Base-by-base conservation (phyloP, 2,888 invertebrate genomes). In the Phymatocera aterrima region DNA sequence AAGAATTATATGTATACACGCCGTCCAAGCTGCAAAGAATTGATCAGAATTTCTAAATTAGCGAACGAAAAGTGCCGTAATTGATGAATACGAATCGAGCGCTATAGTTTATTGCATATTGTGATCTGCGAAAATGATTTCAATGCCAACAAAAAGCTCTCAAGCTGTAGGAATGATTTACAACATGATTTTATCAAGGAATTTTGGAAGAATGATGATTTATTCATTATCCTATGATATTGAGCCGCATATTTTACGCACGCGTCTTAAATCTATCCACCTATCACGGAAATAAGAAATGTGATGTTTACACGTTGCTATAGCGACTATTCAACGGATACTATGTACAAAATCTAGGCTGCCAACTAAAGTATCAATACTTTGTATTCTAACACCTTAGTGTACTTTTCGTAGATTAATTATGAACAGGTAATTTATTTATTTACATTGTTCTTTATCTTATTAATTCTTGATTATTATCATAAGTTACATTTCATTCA, bases 291-390 rank as follows among this genome's bases (percentile, higher is more conserved):
- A 12, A 46, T 51, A n/a, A 68, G 51, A 18, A 72, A 51, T 83
- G 81, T 85, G 86, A 83, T 86, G 83, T 83, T 85, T 85, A 84
- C 83, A 82, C 77, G 86, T 86, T 83, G 83, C 84, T 84, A 86
- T 85, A 84, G 85, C 81, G 81, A 86, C 86, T 34, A 70, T 81
- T 81, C 46, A 78, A 80, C 79, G 80, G 79, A 61, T 57, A 64
- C 68, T 77, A 79, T 64, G 48, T 51, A 72, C 48, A 72, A 72
- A 65, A 24, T 68, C 46, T 37, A 72, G 51, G 51, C 72, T 51
- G 48, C 72, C 51, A 51, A 72, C 48, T 72, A 72, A 72, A 51
- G 72, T 72, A 72, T 51, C 48, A 72, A 48, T 51, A 72, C 48
- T 72, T 4, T 51, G 51, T 72, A 51, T 72, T 37, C 18, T 34